Percentiles rank a stretch among this genome's conserved stretches.
These are phyloP conservation scores for Morpho deidamia DNA, from an alignment of 2,888 invertebrate species.

Conservation along the genomic window DNA sequence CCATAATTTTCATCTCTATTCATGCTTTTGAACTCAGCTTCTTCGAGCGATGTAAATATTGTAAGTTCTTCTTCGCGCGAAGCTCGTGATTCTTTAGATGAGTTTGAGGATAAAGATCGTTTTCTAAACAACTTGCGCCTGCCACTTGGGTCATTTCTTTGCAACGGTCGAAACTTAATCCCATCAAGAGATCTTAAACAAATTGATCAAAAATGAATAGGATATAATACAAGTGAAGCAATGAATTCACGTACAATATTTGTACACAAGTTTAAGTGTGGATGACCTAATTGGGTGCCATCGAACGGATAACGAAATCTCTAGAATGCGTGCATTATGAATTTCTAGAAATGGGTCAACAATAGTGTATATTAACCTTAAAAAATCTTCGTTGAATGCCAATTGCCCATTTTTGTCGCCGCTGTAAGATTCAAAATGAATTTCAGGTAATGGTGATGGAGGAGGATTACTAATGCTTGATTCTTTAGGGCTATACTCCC, in stretches of 20 bases:
- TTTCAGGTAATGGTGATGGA: constrained; percentile 55
- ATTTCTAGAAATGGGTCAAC: constrained; percentile 38
- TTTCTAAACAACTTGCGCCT: constrained; percentile 80
- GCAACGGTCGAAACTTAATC: constrained; percentile 79
- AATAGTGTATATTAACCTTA: constrained; percentile 71
- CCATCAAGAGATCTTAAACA: constrained; percentile 82
- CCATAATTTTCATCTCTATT: constrained; percentile 39
- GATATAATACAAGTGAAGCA: constrained; percentile 56
- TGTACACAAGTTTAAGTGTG: constrained; percentile 50
- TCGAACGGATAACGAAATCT: constrained; percentile 40
- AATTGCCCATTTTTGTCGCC: constrained; percentile 51
- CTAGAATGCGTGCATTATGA: constrained; percentile 45
- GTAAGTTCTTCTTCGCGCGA: constrained; percentile 81
- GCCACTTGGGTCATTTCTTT: constrained; percentile 80
- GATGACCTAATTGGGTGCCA: constrained; percentile 30
- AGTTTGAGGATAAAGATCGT: constrained; percentile 79
- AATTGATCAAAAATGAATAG: constrained; percentile 62
- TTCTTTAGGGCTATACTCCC: constrained; percentile 62
- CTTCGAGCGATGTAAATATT: constrained; percentile 81
- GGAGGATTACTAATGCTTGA: constrained; percentile 59
- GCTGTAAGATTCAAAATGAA: constrained; percentile 77
- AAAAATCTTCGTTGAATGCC: constrained; percentile 64
- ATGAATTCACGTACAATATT: constrained; percentile 39
- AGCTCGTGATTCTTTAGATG: constrained; percentile 79
- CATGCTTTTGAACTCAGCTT: constrained; percentile 75